Evolutionary conservation across 2,797 vertebrate genomes (phyloP), one percentile per base, ranked within the genome.

Genomic region (Zalophus californianus): DNA sequence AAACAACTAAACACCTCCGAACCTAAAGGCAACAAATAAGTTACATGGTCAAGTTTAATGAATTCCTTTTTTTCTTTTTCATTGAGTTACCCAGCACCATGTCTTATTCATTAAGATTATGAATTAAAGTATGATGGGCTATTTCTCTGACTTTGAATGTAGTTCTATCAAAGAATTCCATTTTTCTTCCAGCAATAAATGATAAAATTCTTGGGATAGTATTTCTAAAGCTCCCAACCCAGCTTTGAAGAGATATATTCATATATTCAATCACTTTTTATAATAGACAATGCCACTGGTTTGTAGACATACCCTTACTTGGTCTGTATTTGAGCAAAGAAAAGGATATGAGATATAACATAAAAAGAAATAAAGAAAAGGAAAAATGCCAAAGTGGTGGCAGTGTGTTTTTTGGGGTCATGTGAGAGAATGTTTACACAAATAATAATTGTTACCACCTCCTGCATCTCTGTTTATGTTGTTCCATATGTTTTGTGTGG

Each of bases 121-220:
- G 89, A 56, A 52, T 60, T 68, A 20, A 77, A 78, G 15, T 48
- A 41, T 54, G 50, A 78, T 3, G 41, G 35, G 9, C 18, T 48
- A 25, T 72, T 86, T 94, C 3, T 50, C 25, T 84, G 29, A 54
- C 23, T 54, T 75, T 58, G 44, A 68, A 5, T 84, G 38, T 91
- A 73, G 4, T 48, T 73, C 7, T 41, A 21, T 87, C 12, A 93
- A 84, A 38, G 32, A 64, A 80, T 91, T 94, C 62, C 21, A 56
- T 83, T 87, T 87, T 94, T 90, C 92, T 86, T 52, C 15, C 54
- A 85, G 50, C 32, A 80, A 32, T 66, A 15, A 88, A 44, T 48
- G 70, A 9, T 41, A 87, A 38, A 92, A 77, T 88, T 68, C 50
- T 89, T 95, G 10, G 60, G 11, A 50, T 77, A 77, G 58, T 3